phyloP scores from a whole-genome alignment of 2,888 invertebrate species.

The Sialis fuliginosa region DNA sequence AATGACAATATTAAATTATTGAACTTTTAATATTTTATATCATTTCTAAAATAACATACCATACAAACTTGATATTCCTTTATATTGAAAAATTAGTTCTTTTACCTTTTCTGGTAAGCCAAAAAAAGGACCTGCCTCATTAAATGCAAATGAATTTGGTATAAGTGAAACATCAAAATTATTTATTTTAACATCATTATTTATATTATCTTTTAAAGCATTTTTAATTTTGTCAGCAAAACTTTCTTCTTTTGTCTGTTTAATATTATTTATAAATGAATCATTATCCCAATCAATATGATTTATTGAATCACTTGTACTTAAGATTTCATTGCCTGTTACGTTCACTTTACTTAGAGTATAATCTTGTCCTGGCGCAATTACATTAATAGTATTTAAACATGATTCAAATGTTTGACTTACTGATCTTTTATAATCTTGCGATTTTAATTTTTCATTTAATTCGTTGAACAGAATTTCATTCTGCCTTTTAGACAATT shows the following conservation, averaged over 20 bases:
- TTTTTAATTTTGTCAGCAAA: constrained; percentile 17
- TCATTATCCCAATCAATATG: constrained; percentile 12
- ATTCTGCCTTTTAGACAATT: not conserved
- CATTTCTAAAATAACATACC: constrained; percentile 28
- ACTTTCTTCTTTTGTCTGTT: constrained; percentile 1
- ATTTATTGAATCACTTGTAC: constrained; percentile 2
- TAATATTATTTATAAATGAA: constrained; percentile 26
- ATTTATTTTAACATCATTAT: constrained; percentile 12
- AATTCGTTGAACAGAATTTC: constrained; percentile 12
- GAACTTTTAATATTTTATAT: not conserved
- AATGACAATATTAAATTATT: constrained; percentile 12
- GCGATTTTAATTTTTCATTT: constrained; percentile 12
- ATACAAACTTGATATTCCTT: constrained; percentile 68
- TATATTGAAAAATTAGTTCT: constrained; percentile 49
- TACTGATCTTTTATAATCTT: constrained; percentile 24
- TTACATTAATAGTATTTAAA: constrained; percentile 32
- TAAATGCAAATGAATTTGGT: constrained; percentile 6
- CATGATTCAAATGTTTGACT: constrained; percentile 27
- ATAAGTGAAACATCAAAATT: constrained; percentile 1
- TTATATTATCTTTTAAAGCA: constrained; percentile 18
- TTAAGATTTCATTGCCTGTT: constrained; percentile 1
- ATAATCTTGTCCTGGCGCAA: constrained; percentile 16
- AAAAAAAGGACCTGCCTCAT: constrained; percentile 42
- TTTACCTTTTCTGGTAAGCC: constrained; percentile 58
- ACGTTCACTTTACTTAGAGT: constrained; percentile 16